Evolutionary conservation across 2,113 vertebrate genomes (phyloP), one percentile per base, ranked within the genome.

Genomic region (Butastur rufipennis): DNA sequence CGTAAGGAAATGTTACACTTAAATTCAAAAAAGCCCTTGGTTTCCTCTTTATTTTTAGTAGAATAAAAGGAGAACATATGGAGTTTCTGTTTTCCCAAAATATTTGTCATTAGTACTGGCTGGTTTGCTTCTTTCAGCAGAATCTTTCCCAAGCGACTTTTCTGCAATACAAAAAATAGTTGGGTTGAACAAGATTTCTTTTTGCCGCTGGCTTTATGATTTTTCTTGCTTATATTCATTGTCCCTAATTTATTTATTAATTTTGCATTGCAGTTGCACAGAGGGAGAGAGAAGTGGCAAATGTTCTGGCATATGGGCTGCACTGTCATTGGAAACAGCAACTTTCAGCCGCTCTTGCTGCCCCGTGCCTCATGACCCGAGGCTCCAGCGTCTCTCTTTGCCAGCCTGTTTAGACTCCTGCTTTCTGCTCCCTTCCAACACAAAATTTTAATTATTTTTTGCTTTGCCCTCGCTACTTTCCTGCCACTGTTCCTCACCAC

Each of bases 1-100:
- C 5, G 2, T 86, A 91, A 66, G 29, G 56, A 74, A 79, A 86
- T 62, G 67, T 85, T 93, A 65, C 72, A 47, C 72, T 83, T 90
- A 42, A 56, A 85, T 61, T 75, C 70, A 92, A 80, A 59, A 56
- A 56, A 91, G 26, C 52, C 31, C 36, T 91, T 78, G 29, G 56
- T 92, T 95, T 88, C 42, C 55, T 87, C 21, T 92, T 91, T 83
- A 71, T 87, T 72, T 92, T 86, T 71, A 84, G 48, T 29, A 32
- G 78, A 86, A 66, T 56, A 83, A 81, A 90, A 72, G 70, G 61
- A 84, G 38, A 92, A 79, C 74, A 40, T 88, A 83, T 14, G 6
- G 90, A 89, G 55, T 71, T 53, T 74, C 61, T 88, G 79, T 96
- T 96, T 94, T 78, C 93, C 92, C 93, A 75, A 78, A 98, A 93